Conservation (phyloP, 2,797 vertebrate genomes). For the Pogonophryne albipinna region DNA sequence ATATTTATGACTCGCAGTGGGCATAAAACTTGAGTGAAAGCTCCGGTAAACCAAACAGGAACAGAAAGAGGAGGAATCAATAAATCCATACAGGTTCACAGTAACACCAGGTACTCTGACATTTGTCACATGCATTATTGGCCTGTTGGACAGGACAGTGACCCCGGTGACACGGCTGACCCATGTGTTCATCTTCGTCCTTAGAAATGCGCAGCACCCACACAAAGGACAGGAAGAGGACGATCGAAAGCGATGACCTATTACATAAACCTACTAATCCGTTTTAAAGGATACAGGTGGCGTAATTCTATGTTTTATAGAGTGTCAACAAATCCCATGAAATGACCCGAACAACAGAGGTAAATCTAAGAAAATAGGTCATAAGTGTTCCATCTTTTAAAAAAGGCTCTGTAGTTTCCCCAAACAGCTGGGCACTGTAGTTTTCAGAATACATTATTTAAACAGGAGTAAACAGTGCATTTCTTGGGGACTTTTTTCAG, state of each 20-base stretch:
- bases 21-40: constrained; percentile 70
- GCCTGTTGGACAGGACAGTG: constrained; percentile 54
- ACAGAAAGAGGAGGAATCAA: constrained; percentile 76
- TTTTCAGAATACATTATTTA: constrained; percentile 11
- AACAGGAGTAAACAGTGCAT: constrained; percentile 1
- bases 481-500: constrained; percentile 23
- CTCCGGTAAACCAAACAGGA: constrained; percentile 67
- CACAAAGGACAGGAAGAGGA: constrained; percentile 14
- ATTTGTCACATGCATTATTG: constrained; percentile 78
- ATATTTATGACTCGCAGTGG: constrained; percentile 75
- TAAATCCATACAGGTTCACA: constrained; percentile 79
- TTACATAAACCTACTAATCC: constrained; percentile 3
- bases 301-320: constrained; percentile 31
- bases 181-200: constrained; percentile 34
- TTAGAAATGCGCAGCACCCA: constrained; percentile 39
- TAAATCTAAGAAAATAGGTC: constrained; percentile 31
- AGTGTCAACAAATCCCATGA: constrained; percentile 35
- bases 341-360: constrained; percentile 38
- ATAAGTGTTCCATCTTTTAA: neutral
- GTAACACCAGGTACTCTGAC: constrained; percentile 62
- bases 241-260: constrained; percentile 2
- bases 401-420: constrained; percentile 1
- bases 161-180: constrained; percentile 62
- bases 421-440: neutral
- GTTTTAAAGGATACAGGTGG: constrained; percentile 12